phyloP scores from a whole-genome alignment of 2,797 vertebrate species.

The Lacerta agilis region DNA sequence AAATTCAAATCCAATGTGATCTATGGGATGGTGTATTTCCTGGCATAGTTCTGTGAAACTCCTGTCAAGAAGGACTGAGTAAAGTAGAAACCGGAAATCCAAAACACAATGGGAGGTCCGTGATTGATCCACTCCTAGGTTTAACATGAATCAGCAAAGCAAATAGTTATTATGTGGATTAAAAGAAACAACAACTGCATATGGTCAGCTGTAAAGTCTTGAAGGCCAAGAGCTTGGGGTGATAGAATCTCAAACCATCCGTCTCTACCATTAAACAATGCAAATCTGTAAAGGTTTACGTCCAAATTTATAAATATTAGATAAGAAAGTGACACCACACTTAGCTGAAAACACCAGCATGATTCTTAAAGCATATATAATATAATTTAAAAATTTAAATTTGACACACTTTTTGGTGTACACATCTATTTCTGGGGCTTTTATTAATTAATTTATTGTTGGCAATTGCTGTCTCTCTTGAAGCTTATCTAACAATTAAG shows the following conservation, averaged over 20 bases:
- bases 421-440: background rate
- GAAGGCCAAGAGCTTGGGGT: background rate
- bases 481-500: too few species aligned
- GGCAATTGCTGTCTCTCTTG: too few species aligned
- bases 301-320: background rate
- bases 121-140: constrained; percentile 88
- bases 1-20: constrained; percentile 92
- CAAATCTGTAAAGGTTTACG: background rate
- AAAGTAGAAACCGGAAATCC: constrained; percentile 95
- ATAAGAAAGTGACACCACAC: background rate
- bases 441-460: background rate
- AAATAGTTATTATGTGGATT: background rate
- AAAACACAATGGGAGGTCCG: constrained; percentile 88
- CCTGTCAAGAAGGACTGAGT: constrained; percentile 96
- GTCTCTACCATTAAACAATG: background rate
- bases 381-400: background rate
- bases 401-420: background rate
- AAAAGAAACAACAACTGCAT: background rate
- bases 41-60: constrained; percentile 93
- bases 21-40: constrained; percentile 91
- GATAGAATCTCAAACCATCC: background rate
- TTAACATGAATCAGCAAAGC: constrained; percentile 36
- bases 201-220: too few species aligned
- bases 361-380: background rate
- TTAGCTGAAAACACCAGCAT: too few species aligned